phyloP scores from a whole-genome alignment of 2,113 vertebrate species.

The Leptodactylus fuscus region DNA sequence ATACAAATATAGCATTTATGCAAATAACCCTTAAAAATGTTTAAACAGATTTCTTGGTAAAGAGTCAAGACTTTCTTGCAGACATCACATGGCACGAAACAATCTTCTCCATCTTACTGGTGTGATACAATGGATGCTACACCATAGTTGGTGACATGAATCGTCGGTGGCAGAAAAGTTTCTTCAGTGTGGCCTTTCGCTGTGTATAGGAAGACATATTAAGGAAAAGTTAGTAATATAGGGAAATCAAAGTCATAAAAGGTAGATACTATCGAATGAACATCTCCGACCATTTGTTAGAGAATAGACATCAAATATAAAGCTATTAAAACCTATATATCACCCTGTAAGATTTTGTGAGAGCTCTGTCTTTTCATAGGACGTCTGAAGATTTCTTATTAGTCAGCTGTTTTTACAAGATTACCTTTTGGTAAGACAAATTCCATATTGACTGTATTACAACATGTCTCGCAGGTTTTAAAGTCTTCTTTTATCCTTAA shows the following conservation, averaged over 20 bases:
- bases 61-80: background rate
- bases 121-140: constrained; percentile 13
- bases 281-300: background rate
- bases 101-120: background rate
- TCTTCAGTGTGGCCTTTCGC: background rate
- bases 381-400: background rate
- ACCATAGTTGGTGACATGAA: constrained; percentile 38
- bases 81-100: background rate
- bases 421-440: constrained; percentile 74
- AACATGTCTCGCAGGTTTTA: constrained; percentile 65
- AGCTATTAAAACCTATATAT: no score
- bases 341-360: background rate
- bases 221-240: background rate
- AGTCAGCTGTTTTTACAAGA: background rate
- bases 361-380: background rate
- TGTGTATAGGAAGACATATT: background rate
- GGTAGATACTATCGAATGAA: background rate
- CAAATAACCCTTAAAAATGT: background rate
- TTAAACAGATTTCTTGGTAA: background rate
- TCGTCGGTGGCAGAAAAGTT: background rate
- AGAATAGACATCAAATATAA: background rate
- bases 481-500: constrained; percentile 66
- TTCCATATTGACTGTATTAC: constrained; percentile 67
- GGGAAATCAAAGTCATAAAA: background rate
- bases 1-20: background rate